These are phyloP conservation scores for Coptodon bakossiorum DNA, from an alignment of 2,113 vertebrate genomes.

Conservation along the genomic window DNA sequence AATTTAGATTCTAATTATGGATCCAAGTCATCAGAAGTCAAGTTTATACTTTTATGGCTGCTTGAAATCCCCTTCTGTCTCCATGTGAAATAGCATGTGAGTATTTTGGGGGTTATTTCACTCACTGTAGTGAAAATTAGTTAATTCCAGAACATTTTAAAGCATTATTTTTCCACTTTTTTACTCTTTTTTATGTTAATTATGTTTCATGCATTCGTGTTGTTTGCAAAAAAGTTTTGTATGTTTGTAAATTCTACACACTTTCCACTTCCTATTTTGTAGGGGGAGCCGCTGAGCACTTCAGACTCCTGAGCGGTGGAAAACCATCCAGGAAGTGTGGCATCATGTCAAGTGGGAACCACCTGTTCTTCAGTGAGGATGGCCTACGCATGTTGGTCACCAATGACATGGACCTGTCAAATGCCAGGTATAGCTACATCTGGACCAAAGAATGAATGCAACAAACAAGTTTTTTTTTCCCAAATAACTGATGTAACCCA, in stretches of 20 bases:
- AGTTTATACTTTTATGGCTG: not conserved
- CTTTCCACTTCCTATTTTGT: not conserved
- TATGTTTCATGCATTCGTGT: not conserved
- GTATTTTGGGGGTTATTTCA: not conserved
- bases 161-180: not conserved
- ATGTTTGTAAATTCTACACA: not conserved
- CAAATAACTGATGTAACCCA: not conserved
- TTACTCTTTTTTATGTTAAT: not conserved
- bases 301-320: slow-evolving; percentile 87
- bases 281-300: slow-evolving; percentile 83
- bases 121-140: accelerated
- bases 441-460: not conserved
- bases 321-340: slow-evolving; percentile 96
- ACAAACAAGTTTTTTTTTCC: not conserved
- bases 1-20: not conserved
- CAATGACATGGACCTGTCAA: slow-evolving; percentile 89
- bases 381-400: slow-evolving; percentile 94
- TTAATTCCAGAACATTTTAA: not conserved
- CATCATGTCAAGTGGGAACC: slow-evolving; percentile 94
- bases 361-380: slow-evolving; percentile 95
- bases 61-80: not conserved
- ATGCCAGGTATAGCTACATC: slow-evolving; percentile 78
- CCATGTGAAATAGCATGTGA: not conserved
- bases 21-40: not conserved
- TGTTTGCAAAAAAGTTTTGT: not conserved